These are phyloP conservation scores for Dascillus cervinus DNA, from an alignment of 2,888 invertebrate genomes.

Conservation along the genomic window DNA sequence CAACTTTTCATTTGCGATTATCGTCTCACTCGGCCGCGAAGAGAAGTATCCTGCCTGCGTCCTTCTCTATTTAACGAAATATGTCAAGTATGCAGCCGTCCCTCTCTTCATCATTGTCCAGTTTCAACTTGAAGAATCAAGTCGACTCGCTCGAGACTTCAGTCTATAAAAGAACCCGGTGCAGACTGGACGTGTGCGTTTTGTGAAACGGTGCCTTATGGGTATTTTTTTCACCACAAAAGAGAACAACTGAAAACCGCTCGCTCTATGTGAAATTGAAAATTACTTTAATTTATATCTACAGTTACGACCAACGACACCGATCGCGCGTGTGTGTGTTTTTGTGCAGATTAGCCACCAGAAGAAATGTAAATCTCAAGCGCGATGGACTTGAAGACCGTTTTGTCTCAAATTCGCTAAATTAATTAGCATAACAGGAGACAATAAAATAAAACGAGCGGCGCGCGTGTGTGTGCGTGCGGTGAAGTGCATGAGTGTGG, in stretches of 20 bases:
- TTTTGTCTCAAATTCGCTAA: conserved; percentile 9
- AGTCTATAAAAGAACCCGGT: conserved; percentile 24
- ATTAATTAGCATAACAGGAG: conserved; percentile 16
- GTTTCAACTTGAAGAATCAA: conserved; percentile 18
- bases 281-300: too few relatives aligned
- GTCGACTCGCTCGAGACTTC: conserved; percentile 17
- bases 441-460: conserved; percentile 12
- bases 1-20: conserved; percentile 8
- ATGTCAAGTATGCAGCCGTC: conserved; percentile 40
- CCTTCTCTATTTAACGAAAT: conserved; percentile 30
- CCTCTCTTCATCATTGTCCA: conserved; percentile 34
- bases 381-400: too few relatives aligned
- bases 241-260: too few relatives aligned
- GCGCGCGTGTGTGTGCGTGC: neutral
- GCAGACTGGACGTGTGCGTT: conserved; percentile 14
- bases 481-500: neutral
- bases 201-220: too few relatives aligned
- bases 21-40: conserved; percentile 10
- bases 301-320: too few relatives aligned
- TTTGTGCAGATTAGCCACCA: too few relatives aligned
- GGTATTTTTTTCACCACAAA: too few relatives aligned
- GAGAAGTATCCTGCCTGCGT: conserved; percentile 8
- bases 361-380: too few relatives aligned
- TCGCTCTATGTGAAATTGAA: too few relatives aligned
- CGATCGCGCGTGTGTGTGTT: too few relatives aligned